phyloP scores from a whole-genome alignment of 2,888 invertebrate species.

The Habrosyne pyritoides region DNA sequence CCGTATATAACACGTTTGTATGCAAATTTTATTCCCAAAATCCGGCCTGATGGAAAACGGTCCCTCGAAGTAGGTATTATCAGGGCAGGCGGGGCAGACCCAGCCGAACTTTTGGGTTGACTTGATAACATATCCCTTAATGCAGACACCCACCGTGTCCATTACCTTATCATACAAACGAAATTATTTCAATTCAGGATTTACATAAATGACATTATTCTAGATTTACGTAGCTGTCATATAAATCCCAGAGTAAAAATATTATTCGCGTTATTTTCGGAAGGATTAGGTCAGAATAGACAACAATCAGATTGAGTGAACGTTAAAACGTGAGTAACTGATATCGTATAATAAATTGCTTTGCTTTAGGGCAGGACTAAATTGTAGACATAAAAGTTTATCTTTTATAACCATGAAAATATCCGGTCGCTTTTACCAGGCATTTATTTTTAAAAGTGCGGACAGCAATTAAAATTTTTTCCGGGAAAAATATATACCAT shows the following conservation, averaged over 20 bases:
- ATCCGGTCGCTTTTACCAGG: background rate
- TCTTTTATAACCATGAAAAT: background rate
- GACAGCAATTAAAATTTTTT: background rate
- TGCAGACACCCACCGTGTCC: constrained; percentile 43
- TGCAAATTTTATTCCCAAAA: constrained; percentile 77
- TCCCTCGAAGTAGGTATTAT: constrained; percentile 62
- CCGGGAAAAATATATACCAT: background rate
- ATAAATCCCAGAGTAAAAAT: background rate
- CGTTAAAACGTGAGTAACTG: constrained; percentile 44
- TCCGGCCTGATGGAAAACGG: constrained; percentile 73
- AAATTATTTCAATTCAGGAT: constrained; percentile 44
- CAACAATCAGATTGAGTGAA: constrained; percentile 54
- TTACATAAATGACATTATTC: constrained; percentile 15
- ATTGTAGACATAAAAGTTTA: constrained; percentile 16
- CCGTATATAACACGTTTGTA: constrained; percentile 73
- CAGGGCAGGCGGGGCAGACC: constrained; percentile 47
- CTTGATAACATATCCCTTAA: constrained; percentile 67
- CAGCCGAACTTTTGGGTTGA: constrained; percentile 74
- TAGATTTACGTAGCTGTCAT: constrained; percentile 4
- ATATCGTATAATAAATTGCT: constrained; percentile 45
- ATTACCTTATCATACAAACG: constrained; percentile 61
- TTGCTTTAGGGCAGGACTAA: constrained; percentile 22
- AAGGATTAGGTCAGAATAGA: constrained; percentile 18
- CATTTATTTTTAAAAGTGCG: background rate
- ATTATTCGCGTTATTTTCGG: background rate